A percentile compares a stretch with the other conserved stretches of the same genome.
phyloP scores from a whole-genome alignment of 2,888 invertebrate species.

The Drosophila mulleri region DNA sequence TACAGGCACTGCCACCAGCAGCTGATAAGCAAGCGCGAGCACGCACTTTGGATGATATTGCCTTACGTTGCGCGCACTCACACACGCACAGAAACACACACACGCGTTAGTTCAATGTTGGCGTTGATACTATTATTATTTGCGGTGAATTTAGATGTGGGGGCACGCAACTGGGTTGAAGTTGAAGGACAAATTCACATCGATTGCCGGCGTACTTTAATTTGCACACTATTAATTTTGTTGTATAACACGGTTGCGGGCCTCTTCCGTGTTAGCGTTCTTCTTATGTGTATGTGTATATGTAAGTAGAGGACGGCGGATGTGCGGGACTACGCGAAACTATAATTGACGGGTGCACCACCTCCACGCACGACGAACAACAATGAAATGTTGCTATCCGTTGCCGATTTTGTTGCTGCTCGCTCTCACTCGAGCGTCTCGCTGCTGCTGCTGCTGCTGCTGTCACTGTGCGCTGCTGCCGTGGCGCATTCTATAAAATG shows the following conservation, averaged over 20 bases:
- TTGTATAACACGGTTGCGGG: slow-evolving; percentile 65
- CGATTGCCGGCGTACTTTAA: slow-evolving; percentile 51
- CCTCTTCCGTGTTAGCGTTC: slow-evolving; percentile 9
- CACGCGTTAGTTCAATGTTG: slow-evolving; percentile 16
- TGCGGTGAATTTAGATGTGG: slow-evolving; percentile 3
- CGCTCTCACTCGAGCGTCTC: slow-evolving; percentile 42
- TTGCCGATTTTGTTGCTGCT: slow-evolving; percentile 55
- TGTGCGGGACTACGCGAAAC: slow-evolving; percentile 54
- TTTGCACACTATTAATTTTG: slow-evolving; percentile 66
- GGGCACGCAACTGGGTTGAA: slow-evolving; percentile 21
- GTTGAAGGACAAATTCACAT: slow-evolving; percentile 51
- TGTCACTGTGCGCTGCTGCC: slow-evolving; percentile 49
- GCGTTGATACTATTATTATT: slow-evolving; percentile 11
- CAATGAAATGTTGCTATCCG: slow-evolving; percentile 58
- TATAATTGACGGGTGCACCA: slow-evolving; percentile 74
- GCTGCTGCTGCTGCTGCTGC: slow-evolving; percentile 29
- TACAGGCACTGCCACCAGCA: slow-evolving; percentile 32
- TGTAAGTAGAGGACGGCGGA: slow-evolving; percentile 24
- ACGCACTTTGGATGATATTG: slow-evolving; percentile 43
- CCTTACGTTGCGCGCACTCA: slow-evolving; percentile 24
- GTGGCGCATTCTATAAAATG: slow-evolving; percentile 55
- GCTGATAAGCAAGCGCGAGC: slow-evolving; percentile 52
- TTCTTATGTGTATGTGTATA: slow-evolving; percentile 29
- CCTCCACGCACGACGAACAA: slow-evolving; percentile 72
- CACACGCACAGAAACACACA: slow-evolving; percentile 3